A percentile compares a stretch with the other conserved stretches of the same genome.
These are phyloP conservation scores for Potorous gilbertii DNA, from an alignment of 2,797 vertebrate genomes.

Conservation along the genomic window DNA sequence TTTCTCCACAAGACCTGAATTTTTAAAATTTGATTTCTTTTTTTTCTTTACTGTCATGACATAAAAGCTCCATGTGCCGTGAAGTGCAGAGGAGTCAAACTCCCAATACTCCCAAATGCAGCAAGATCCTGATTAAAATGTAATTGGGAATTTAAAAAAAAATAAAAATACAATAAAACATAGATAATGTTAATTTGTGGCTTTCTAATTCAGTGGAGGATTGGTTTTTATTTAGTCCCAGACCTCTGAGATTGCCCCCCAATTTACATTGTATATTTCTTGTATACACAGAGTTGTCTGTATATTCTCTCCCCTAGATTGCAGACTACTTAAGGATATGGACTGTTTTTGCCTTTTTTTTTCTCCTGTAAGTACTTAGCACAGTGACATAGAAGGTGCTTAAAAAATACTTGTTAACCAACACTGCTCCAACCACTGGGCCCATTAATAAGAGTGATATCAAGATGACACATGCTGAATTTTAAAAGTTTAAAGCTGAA, in stretches of 20 bases:
- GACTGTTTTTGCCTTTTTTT: background rate
- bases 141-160: background rate
- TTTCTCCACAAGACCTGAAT: slow-evolving; percentile 11
- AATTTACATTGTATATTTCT: background rate
- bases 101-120: background rate
- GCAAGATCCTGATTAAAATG: background rate
- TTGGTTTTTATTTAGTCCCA: background rate
- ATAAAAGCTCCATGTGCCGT: background rate
- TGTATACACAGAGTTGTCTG: background rate
- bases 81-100: background rate
- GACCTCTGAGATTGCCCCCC: no score
- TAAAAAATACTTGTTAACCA: background rate
- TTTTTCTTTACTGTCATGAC: background rate
- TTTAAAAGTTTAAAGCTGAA: background rate
- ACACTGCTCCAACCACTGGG: background rate
- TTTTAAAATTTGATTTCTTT: slow-evolving; percentile 16
- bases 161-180: background rate
- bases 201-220: background rate
- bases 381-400: background rate
- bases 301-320: no score
- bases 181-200: background rate
- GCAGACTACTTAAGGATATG: no score
- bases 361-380: background rate
- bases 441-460: background rate
- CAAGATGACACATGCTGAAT: background rate